Percentiles rank a stretch among this genome's conserved stretches.
Conservation (phyloP, 35 echinoderm and acorn worm genomes). For the Ophioderma brevispina region DNA sequence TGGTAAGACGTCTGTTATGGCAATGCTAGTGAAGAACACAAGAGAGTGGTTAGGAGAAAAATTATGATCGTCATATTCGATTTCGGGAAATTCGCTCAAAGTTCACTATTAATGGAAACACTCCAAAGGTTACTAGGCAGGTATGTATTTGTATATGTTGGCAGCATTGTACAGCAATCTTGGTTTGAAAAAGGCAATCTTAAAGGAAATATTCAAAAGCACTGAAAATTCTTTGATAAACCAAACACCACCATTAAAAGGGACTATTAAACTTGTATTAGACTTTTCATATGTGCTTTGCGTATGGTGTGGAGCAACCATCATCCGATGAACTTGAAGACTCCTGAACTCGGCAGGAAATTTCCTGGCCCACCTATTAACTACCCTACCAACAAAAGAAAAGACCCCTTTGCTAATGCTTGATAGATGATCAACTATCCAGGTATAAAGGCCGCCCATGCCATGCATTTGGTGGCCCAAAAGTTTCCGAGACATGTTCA, state of each 20-base stretch:
- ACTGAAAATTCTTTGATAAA: too few relatives aligned
- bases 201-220: too few relatives aligned
- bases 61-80: conserved; percentile 60
- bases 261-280: too few relatives aligned
- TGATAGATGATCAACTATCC: conserved; percentile 88
- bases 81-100: conserved; percentile 77
- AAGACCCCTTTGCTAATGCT: conserved; percentile 71
- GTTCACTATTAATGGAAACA: conserved; percentile 52
- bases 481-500: background rate
- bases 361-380: conserved; percentile 53
- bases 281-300: conserved; percentile 77
- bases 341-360: conserved; percentile 64
- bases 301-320: conserved; percentile 62
- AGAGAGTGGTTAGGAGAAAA: conserved; percentile 34
- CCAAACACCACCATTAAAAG: too few relatives aligned
- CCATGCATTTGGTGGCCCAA: conserved; percentile 45
- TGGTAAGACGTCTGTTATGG: conserved; percentile 88
- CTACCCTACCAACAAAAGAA: conserved; percentile 34
- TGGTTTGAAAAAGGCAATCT: too few relatives aligned
- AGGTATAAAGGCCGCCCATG: conserved; percentile 67
- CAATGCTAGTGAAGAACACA: conserved; percentile 64
- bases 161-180: too few relatives aligned
- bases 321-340: conserved; percentile 39
- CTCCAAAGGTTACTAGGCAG: conserved; percentile 71
- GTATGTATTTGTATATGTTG: conserved; percentile 43